Evolutionary conservation across 2,888 invertebrate species (phyloP).

Genomic region (Myopa tessellatipennis): DNA sequence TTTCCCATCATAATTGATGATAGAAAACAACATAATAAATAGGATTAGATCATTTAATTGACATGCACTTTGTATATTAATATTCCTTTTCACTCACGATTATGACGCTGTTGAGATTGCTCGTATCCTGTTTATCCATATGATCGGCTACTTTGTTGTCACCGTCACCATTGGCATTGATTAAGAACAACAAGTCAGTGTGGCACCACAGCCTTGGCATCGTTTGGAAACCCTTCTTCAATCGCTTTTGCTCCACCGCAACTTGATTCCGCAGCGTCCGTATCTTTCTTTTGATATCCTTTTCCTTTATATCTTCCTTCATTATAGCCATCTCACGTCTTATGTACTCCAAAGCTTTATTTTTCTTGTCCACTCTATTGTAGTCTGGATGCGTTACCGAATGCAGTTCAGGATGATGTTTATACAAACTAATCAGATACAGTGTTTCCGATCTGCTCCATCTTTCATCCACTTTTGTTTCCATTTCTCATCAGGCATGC

Average conservation of each 20-base stretch:
- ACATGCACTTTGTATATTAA: too few relatives aligned
- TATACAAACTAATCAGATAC: conserved; percentile 1
- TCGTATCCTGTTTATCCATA: too few relatives aligned
- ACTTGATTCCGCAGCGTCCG: conserved; percentile 30
- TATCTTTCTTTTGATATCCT: conserved; percentile 16
- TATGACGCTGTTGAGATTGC: too few relatives aligned
- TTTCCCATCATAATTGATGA: too few relatives aligned
- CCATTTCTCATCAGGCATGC: not conserved
- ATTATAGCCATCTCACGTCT: conserved; percentile 5
- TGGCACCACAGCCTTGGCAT: conserved; percentile 26
- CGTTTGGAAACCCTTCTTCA: not conserved
- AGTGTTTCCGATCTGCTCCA: conserved; percentile 20
- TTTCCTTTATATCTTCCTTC: conserved; percentile 5
- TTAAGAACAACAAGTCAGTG: conserved; percentile 25
- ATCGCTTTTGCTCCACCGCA: not conserved
- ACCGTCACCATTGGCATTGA: not conserved
- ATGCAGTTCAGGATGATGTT: conserved; percentile 8
- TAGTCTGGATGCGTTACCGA: not conserved
- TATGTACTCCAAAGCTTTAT: not conserved
- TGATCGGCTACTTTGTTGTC: too few relatives aligned
- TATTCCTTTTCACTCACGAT: too few relatives aligned
- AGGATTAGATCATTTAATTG: too few relatives aligned
- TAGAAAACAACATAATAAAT: too few relatives aligned
- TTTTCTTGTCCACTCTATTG: not conserved
- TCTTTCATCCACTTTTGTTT: not conserved